phyloP scores from a whole-genome alignment of 2,113 vertebrate genomes.

The Stercorarius parasiticus region DNA sequence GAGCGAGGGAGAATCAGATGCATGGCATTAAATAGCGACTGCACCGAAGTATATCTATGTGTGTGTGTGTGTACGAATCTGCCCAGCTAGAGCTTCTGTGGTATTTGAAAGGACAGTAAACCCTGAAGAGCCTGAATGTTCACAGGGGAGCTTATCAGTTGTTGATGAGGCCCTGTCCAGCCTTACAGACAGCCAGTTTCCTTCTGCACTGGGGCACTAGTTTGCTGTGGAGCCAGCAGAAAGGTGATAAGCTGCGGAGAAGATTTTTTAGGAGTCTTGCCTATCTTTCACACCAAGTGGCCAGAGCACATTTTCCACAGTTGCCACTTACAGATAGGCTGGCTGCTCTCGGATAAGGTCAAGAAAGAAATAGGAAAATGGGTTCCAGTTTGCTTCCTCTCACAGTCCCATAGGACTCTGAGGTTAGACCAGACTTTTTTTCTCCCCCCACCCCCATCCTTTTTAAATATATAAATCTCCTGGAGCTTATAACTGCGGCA shows the following conservation, averaged over 20 bases:
- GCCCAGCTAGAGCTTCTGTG: conserved; percentile 44
- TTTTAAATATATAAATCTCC: not conserved
- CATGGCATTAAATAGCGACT: rapidly evolving
- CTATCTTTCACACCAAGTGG: conserved; percentile 84
- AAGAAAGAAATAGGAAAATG: conserved; percentile 65
- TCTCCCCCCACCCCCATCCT: not conserved
- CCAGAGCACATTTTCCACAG: conserved; percentile 82
- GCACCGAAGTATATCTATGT: not conserved
- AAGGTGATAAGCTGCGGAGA: conserved; percentile 84
- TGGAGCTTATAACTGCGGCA: not conserved
- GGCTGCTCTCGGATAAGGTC: conserved; percentile 73
- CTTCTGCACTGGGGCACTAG: conserved; percentile 70
- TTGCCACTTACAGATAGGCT: conserved; percentile 78
- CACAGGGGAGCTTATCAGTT: conserved; percentile 85
- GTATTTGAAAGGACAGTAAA: conserved; percentile 73
- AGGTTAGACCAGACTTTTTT: conserved; percentile 5
- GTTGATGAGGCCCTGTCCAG: conserved; percentile 82
- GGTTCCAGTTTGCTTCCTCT: conserved; percentile 72
- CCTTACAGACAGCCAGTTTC: conserved; percentile 83
- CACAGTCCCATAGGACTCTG: conserved; percentile 57
- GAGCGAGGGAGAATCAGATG: not conserved
- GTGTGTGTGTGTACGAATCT: not conserved
- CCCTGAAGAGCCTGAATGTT: conserved; percentile 70
- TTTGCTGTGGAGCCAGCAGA: conserved; percentile 82
- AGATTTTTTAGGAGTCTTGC: conserved; percentile 81